phyloP scores from a whole-genome alignment of 2,797 vertebrate genomes.

The Clamator glandarius region DNA sequence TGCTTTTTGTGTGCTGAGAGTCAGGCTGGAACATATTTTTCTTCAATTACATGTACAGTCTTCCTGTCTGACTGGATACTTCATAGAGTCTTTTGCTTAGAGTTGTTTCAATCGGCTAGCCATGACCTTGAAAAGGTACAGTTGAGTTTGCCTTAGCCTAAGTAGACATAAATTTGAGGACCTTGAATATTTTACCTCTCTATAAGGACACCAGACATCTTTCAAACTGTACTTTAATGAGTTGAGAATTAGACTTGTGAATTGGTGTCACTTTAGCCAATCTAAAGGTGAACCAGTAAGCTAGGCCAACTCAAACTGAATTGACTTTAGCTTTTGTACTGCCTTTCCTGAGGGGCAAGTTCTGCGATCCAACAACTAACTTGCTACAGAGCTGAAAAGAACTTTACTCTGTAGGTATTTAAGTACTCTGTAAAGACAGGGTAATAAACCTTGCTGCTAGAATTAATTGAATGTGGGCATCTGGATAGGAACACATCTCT shows the following conservation, averaged over 20 bases:
- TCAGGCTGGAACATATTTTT: neutral
- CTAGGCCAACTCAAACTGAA: neutral
- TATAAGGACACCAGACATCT: neutral
- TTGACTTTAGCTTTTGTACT: constrained; percentile 25
- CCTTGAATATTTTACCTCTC: neutral
- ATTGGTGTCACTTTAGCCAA: neutral
- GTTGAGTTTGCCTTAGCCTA: neutral
- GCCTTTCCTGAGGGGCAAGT: neutral
- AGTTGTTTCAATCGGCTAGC: neutral
- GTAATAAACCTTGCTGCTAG: constrained; percentile 53
- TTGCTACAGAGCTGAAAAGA: constrained; percentile 22
- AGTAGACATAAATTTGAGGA: neutral
- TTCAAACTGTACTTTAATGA: neutral
- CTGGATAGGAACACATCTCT: neutral
- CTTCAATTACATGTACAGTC: neutral
- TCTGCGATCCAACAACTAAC: constrained; percentile 13
- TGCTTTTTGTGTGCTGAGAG: neutral
- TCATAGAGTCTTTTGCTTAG: neutral
- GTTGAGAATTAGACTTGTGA: neutral
- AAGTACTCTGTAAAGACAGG: constrained; percentile 25
- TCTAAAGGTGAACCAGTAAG: constrained; percentile 2
- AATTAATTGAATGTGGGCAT: constrained; percentile 53
- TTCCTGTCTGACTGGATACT: neutral
- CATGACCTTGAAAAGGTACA: neutral
- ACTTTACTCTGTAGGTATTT: constrained; percentile 32